Base-by-base conservation (phyloP, 1,140 invertebrate genomes). In the Stegodyphus mimosarum region DNA sequence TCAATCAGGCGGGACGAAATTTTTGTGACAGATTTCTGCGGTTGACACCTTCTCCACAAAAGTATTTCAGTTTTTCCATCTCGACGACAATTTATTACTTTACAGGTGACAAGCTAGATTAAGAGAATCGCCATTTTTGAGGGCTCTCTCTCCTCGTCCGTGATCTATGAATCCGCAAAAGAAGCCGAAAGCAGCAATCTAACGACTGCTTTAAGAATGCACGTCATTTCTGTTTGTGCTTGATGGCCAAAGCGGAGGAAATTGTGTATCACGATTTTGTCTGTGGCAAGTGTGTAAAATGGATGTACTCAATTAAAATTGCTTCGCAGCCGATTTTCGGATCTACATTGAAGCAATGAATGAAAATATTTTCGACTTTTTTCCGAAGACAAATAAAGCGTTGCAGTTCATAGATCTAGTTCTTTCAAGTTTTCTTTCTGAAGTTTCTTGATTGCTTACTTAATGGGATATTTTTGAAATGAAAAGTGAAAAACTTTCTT, bases 21-120 rank as follows among this genome's bases (percentile, higher is more conserved):
- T 83, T 83, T 83, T 84, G 73, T 75, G 81, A 84, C 73, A 75
- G 63, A 75, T 84, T 84, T 84, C 81, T 50, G 15, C 53, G 53
- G 70, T 66, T 83, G 80, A 84, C 72, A 75, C 73, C 81, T 83
- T 75, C 81, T 69, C 55, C 15, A 64, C 51, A 73, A 84, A 84
- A 76, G 71, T 84, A 84, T 84, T 73, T 69, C 66, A 55, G 51
- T 48, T 84, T 84, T 84, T 50, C 72, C 64, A 51, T 33, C 33
- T 50, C 52, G 33, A 15, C 52, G 67, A 60, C 78, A 72, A 84
- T 84, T 84, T 84, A 84, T 84, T 84, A 84, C 71, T 51, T 50
- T 60, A 69, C 60, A 76, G 81, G 52, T 84, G 81, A 84, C 81
- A 84, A 53, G 72, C 51, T 69, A 75, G 81, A 84, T 84, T 83